Evolutionary conservation across 2,797 vertebrate genomes (phyloP), one percentile per base, ranked within the genome.

Genomic region (Lepus townsendii): DNA sequence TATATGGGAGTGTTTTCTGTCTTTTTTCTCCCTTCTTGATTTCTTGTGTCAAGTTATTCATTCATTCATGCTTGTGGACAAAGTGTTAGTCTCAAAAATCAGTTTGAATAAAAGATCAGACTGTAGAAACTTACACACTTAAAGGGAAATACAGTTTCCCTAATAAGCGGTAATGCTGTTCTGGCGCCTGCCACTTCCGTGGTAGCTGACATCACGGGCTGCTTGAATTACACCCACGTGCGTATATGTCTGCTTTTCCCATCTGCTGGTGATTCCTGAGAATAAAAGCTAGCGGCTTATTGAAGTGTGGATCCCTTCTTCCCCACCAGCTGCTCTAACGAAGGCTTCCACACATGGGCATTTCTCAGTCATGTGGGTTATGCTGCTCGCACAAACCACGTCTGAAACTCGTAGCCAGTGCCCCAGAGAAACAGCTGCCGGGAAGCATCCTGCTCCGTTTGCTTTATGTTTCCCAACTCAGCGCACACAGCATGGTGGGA

Each of bases 1-100:
- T 63, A 71, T 79, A 32, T 35, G 47, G 10, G 47, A 47, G n/a
- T 5, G 32, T 47, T 93, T 85, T 30, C 72, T 60, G 6, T 63
- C 42, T 93, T 52, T 62, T 17, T 65, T 57, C 22, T 32, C 13
- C 35, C 68, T 38, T 77, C 52, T 77, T 85, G 26, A 75, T 54
- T 77, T 76, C 7, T 65, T 54, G 92, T 71, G 63, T 76, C 78
- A 68, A 85, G 86, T 83, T 24, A 82, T 77, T 89, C 75, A 78
- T 88, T 91, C 22, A 19, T 88, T 88, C 22, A 14, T 88, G 47
- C 50, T 82, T 13, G 2, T 47, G 38, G 69, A 57, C 62, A 14
- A 91, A 77, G 57, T 22, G 14, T 13, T 50, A 30, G 11, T 89
- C 54, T 93, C 60, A 38, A 75, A 78, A 89, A 62, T 65, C 35